Evolutionary conservation across 2,888 invertebrate genomes (phyloP).

Genomic region (Cheilosia soror): DNA sequence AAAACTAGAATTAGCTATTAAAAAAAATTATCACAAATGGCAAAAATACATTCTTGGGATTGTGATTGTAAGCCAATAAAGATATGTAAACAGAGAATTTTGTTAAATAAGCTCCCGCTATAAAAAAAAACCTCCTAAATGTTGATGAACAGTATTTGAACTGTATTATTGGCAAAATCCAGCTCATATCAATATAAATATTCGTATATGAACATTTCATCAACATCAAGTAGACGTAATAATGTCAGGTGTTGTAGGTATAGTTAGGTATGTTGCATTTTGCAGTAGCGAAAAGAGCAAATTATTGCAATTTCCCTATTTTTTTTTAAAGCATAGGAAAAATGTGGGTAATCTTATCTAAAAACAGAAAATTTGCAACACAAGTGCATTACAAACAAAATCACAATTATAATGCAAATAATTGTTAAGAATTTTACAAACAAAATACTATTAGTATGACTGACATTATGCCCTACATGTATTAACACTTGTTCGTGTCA

Average conservation of each 20-base stretch:
- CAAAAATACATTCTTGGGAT: too few relatives aligned
- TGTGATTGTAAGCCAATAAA: too few relatives aligned
- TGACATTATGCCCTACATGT: background rate
- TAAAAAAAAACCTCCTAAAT: too few relatives aligned
- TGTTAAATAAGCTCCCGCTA: too few relatives aligned
- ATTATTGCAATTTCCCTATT: slow-evolving; percentile 21
- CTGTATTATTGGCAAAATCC: background rate
- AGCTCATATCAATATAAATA: background rate
- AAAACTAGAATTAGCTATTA: too few relatives aligned
- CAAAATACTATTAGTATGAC: slow-evolving; percentile 35
- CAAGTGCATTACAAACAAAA: slow-evolving; percentile 72
- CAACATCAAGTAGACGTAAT: background rate
- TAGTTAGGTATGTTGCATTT: background rate
- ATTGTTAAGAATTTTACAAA: slow-evolving; percentile 54
- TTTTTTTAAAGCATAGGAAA: slow-evolving; percentile 26
- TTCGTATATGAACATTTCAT: background rate
- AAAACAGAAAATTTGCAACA: slow-evolving; percentile 52
- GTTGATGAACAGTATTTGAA: background rate
- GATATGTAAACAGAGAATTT: too few relatives aligned
- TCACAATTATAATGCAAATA: slow-evolving; percentile 64
- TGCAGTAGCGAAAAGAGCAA: background rate
- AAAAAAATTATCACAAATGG: too few relatives aligned
- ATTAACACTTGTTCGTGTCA: slow-evolving; percentile 50
- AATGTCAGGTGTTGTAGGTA: slow-evolving; percentile 11
- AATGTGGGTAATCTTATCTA: slow-evolving; percentile 65